Evolutionary conservation across 2,888 invertebrate genomes (phyloP).

Genomic region (Branchellion lobata): DNA sequence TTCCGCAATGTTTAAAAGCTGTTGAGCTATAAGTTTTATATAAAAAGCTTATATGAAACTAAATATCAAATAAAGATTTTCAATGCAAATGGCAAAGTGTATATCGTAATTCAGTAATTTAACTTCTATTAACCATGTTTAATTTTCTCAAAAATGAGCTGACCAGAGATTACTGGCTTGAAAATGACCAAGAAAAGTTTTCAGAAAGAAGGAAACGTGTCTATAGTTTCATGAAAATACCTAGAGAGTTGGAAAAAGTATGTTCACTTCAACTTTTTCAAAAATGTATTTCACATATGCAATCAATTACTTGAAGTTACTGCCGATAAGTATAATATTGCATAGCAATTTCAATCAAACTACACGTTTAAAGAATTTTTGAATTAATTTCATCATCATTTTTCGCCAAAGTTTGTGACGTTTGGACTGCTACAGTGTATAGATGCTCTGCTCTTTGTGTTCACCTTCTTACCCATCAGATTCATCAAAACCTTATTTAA

Average conservation of each 20-base stretch:
- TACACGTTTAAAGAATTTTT: too few relatives aligned
- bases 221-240: constrained; percentile 93
- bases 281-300: too few relatives aligned
- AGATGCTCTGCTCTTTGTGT: constrained; percentile 94
- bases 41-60: too few relatives aligned
- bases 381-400: too few relatives aligned
- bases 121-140: too few relatives aligned
- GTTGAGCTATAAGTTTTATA: too few relatives aligned
- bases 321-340: background rate
- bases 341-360: too few relatives aligned
- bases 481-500: constrained; percentile 84
- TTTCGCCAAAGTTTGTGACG: constrained; percentile 57
- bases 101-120: too few relatives aligned
- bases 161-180: constrained; percentile 85
- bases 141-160: constrained; percentile 70
- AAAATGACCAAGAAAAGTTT: constrained; percentile 91
- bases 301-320: background rate
- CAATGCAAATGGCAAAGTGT: too few relatives aligned
- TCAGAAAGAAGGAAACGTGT: constrained; percentile 88
- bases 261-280: background rate
- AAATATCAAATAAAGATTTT: too few relatives aligned
- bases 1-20: too few relatives aligned
- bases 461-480: constrained; percentile 91
- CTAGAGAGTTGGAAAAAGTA: constrained; percentile 72
- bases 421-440: constrained; percentile 72